These are phyloP conservation scores for Temnothorax nylanderi DNA, from an alignment of 1,140 invertebrate species.

Conservation along the genomic window DNA sequence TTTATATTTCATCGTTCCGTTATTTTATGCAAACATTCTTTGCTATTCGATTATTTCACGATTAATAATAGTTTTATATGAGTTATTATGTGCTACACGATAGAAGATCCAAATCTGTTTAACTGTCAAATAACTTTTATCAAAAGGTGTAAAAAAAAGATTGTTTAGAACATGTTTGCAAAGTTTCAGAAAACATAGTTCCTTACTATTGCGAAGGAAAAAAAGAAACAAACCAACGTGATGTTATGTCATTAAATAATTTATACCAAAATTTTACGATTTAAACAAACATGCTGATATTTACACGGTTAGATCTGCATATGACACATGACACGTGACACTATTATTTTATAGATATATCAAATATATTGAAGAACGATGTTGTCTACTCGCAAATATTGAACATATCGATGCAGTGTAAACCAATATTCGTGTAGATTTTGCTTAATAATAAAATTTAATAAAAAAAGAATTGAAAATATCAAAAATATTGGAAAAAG, in stretches of 20 bases:
- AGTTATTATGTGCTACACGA: not conserved
- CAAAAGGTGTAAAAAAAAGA: not conserved
- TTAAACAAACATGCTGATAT: not conserved
- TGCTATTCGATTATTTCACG: not conserved
- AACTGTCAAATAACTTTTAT: not conserved
- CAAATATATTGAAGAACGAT: slow-evolving; percentile 4
- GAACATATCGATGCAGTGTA: not conserved
- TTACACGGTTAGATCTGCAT: not conserved
- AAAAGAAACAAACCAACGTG: not conserved
- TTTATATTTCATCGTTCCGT: not conserved
- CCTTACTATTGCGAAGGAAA: not conserved
- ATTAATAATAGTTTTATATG: slow-evolving; percentile 6
- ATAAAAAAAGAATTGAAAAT: slow-evolving; percentile 22
- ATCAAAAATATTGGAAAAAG: not conserved
- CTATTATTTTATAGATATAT: slow-evolving; percentile 15
- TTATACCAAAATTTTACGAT: not conserved
- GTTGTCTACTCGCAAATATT: slow-evolving; percentile 10
- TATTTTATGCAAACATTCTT: not conserved
- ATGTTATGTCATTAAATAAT: not conserved
- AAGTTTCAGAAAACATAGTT: not conserved
- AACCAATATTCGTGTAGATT: slow-evolving; percentile 4
- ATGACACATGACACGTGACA: not conserved
- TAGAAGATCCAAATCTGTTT: not conserved
- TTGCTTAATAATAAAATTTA: slow-evolving; percentile 21
- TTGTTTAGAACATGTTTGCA: not conserved